Percentiles rank a stretch among this genome's conserved stretches.
phyloP scores from a whole-genome alignment of 2,797 vertebrate species.

The Pampus argenteus region DNA sequence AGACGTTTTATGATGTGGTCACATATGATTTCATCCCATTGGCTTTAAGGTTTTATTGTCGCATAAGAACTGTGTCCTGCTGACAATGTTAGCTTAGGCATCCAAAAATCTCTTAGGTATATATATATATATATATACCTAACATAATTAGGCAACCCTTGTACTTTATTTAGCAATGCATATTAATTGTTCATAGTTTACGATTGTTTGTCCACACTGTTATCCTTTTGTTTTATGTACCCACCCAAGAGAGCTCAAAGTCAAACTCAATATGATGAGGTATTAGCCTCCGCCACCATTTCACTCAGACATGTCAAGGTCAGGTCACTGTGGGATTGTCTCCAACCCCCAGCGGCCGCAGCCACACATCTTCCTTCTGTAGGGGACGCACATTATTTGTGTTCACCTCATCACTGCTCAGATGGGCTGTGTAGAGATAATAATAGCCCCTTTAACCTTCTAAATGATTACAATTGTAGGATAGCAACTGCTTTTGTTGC shows the following conservation, averaged over 20 bases:
- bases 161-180: conserved; percentile 31
- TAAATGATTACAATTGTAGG: conserved; percentile 78
- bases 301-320: conserved; percentile 85
- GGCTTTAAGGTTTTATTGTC: conserved; percentile 50
- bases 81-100: conserved; percentile 29
- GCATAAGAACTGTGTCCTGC: conserved; percentile 18
- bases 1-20: conserved; percentile 66
- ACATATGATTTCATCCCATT: conserved; percentile 57
- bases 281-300: conserved; percentile 81
- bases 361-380: conserved; percentile 70
- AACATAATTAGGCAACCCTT: conserved; percentile 14
- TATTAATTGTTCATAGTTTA: conserved; percentile 75
- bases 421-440: conserved; percentile 78
- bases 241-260: conserved; percentile 77
- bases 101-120: neutral
- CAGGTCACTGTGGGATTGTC: conserved; percentile 80
- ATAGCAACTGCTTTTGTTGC: conserved; percentile 61
- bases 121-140: too few relatives aligned
- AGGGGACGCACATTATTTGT: conserved; percentile 79
- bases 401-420: conserved; percentile 82
- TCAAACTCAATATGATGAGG: conserved; percentile 85
- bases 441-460: conserved; percentile 78
- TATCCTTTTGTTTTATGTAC: conserved; percentile 84
- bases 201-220: conserved; percentile 78
- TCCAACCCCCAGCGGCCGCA: conserved; percentile 63